Percentiles rank a stretch among this genome's conserved stretches.
phyloP scores from a whole-genome alignment of 2,888 invertebrate species.

The Mythimna vitellina region DNA sequence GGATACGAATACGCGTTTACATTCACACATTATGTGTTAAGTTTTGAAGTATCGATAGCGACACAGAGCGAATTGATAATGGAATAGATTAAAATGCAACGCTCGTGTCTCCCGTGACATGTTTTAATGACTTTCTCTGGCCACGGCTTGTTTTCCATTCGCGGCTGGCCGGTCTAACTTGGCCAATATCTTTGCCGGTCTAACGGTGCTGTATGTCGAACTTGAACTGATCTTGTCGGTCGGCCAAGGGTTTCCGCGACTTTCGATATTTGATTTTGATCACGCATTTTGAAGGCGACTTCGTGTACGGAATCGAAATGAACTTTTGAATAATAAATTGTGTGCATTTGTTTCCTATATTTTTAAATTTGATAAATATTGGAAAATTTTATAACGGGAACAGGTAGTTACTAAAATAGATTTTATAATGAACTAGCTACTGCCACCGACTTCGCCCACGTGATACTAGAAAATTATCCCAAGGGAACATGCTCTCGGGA shows the following conservation, averaged over 20 bases:
- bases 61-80: conserved; percentile 68
- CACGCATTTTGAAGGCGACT: conserved; percentile 78
- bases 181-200: conserved; percentile 68
- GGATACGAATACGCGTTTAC: conserved; percentile 49
- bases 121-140: conserved; percentile 88
- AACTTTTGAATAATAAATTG: conserved; percentile 62
- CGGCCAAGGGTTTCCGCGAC: conserved; percentile 69
- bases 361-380: conserved; percentile 1
- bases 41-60: conserved; percentile 55
- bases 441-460: too few relatives aligned
- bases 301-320: conserved; percentile 70
- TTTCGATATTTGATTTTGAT: conserved; percentile 72
- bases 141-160: conserved; percentile 79
- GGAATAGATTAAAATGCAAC: conserved; percentile 77
- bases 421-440: neutral
- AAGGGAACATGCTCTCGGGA: too few relatives aligned
- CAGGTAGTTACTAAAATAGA: neutral
- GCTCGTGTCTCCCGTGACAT: conserved; percentile 76
- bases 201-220: conserved; percentile 70
- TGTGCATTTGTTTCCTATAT: conserved; percentile 48
- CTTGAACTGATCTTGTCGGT: conserved; percentile 53
- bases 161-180: conserved; percentile 63
- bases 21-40: conserved; percentile 50
- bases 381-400: neutral
- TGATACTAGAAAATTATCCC: too few relatives aligned